These are phyloP conservation scores for Cassiopea xamachana DNA, from an alignment of 30 jellyfish, hydroid and myxozoan genomes.

Conservation along the genomic window DNA sequence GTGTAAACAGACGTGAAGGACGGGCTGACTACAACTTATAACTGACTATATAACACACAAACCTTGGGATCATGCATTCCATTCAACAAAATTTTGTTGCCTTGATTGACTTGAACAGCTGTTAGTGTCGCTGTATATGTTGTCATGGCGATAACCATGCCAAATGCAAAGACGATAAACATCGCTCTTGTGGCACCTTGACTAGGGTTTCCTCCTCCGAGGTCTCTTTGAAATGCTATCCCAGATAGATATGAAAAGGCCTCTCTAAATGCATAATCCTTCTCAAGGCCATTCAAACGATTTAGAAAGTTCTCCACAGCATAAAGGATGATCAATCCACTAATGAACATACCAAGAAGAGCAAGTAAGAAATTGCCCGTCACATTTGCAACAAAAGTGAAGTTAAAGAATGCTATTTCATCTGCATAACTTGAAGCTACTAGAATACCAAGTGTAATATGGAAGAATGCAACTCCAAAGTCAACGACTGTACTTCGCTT, in stretches of 20 bases:
- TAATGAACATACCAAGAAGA: not conserved
- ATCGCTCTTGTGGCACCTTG: conserved; percentile 69
- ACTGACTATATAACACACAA: not conserved
- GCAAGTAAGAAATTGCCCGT: conserved; percentile 28
- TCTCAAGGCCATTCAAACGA: not conserved
- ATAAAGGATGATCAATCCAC: conserved; percentile 31
- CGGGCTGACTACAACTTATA: too few relatives aligned
- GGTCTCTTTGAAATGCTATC: conserved; percentile 75
- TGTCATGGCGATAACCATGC: conserved; percentile 80
- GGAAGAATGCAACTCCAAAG: conserved; percentile 54
- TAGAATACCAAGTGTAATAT: conserved; percentile 27
- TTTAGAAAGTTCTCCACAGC: conserved; percentile 19
- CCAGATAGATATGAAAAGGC: conserved; percentile 75
- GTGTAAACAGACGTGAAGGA: too few relatives aligned
- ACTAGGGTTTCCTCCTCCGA: conserved; percentile 81
- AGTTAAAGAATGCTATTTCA: conserved; percentile 53
- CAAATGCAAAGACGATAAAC: conserved; percentile 75
- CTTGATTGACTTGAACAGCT: conserved; percentile 65
- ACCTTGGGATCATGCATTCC: conserved; percentile 82
- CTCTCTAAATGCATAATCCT: conserved; percentile 40
- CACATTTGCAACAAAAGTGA: conserved; percentile 43
- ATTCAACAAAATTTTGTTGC: not conserved
- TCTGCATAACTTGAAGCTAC: not conserved
- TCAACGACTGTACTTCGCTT: conserved; percentile 65
- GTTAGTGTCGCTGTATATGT: conserved; percentile 87